Conservation (phyloP, 2,113 vertebrate species). For the Gadus macrocephalus region DNA sequence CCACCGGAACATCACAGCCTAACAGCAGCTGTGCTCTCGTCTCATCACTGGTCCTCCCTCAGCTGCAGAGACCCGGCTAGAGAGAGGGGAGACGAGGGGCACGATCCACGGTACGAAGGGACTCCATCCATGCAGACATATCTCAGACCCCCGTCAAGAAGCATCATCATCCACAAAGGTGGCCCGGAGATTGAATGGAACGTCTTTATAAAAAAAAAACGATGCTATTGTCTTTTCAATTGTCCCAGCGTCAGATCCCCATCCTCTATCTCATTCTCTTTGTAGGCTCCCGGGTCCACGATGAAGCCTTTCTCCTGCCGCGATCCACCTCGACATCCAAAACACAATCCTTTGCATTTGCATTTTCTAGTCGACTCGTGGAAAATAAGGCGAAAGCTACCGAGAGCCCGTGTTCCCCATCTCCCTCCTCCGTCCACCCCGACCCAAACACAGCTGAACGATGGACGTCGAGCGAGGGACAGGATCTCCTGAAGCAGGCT, state of each 20-base stretch:
- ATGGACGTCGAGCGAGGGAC: conserved; percentile 17
- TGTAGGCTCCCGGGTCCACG: conserved; percentile 40
- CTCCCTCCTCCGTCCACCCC: conserved; percentile 52
- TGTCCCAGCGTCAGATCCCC: conserved; percentile 58
- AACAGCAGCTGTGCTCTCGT: conserved; percentile 31
- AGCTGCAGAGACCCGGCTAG: no score
- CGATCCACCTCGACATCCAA: conserved; percentile 46
- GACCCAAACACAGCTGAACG: conserved; percentile 16
- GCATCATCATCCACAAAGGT: conserved; percentile 59
- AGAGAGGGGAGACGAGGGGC: conserved; percentile 38
- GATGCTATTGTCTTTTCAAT: conserved; percentile 29
- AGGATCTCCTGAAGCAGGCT: conserved; percentile 26
- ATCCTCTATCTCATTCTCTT: conserved; percentile 35
- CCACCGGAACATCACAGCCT: conserved; percentile 27
- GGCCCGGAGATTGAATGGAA: conserved; percentile 20
- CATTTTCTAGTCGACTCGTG: conserved; percentile 44
- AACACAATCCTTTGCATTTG: conserved; percentile 50
- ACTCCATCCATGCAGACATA: conserved; percentile 60
- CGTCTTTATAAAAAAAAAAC: background rate
- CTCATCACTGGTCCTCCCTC: no score
- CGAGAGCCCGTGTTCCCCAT: conserved; percentile 39
- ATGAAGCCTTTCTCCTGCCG: conserved; percentile 45
- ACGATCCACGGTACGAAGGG: conserved; percentile 47
- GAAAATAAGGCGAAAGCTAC: conserved; percentile 45
- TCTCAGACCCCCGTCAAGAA: conserved; percentile 49